Evolutionary conservation across 2,113 vertebrate species (phyloP).

Genomic region (Tautogolabrus adspersus): DNA sequence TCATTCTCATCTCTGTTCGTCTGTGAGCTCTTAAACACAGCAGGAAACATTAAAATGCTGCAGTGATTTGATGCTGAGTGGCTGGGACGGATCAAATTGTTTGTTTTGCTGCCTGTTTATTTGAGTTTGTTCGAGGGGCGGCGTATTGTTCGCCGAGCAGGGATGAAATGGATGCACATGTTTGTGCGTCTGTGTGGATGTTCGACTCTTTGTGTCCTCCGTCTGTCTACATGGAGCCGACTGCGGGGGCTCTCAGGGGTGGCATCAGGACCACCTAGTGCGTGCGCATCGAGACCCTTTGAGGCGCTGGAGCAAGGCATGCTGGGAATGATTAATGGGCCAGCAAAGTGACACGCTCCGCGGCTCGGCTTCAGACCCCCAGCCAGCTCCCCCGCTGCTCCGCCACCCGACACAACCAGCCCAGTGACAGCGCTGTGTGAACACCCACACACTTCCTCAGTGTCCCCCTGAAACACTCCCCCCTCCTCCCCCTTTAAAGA

Average conservation of each 20-base stretch:
- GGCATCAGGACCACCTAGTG: conserved; percentile 79
- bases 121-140: conserved; percentile 7
- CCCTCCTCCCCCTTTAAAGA: conserved; percentile 24
- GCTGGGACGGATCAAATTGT: conserved; percentile 15
- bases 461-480: conserved; percentile 49
- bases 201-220: conserved; percentile 54
- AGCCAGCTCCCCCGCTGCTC: conserved; percentile 71
- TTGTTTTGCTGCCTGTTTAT: conserved; percentile 38
- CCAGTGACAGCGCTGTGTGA: conserved; percentile 58
- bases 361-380: conserved; percentile 67
- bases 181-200: conserved; percentile 29
- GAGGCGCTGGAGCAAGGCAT: conserved; percentile 60
- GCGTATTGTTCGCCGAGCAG: conserved; percentile 6
- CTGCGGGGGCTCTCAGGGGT: conserved; percentile 50
- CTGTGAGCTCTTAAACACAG: background rate
- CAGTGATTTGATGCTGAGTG: conserved; percentile 13
- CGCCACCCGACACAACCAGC: conserved; percentile 67
- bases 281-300: conserved; percentile 61
- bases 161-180: conserved; percentile 42
- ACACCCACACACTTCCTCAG: conserved; percentile 54
- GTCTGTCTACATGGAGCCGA: conserved; percentile 38
- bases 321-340: conserved; percentile 78
- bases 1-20: conserved; percentile 11
- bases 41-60: background rate
- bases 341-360: conserved; percentile 71